Percentiles rank a stretch among this genome's conserved stretches.
Evolutionary conservation across 2,888 invertebrate genomes (phyloP).

Genomic region (Ischnura elegans): DNA sequence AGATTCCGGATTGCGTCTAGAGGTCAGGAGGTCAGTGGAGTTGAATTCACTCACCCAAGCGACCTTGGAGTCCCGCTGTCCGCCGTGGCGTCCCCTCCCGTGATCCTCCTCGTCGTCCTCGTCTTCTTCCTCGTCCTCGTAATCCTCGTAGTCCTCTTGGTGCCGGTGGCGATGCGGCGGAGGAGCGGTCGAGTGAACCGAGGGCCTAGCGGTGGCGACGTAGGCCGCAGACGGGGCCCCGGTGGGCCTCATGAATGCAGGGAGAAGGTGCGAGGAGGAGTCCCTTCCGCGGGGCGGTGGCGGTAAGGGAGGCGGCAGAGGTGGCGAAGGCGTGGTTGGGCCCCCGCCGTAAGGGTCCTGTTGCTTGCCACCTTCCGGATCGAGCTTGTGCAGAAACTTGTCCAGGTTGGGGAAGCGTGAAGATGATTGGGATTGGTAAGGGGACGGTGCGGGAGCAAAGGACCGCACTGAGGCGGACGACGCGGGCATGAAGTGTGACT

Average conservation of each 20-base stretch:
- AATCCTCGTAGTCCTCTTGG: conserved; percentile 52
- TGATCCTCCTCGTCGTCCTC: conserved; percentile 69
- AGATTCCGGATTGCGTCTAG: too few species aligned
- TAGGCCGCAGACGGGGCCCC: not conserved
- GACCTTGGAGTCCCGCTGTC: conserved; percentile 63
- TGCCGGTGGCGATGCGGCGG: not conserved
- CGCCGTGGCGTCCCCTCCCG: conserved; percentile 70
- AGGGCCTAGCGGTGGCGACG: conserved; percentile 35
- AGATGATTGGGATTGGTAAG: not conserved
- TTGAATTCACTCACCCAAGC: conserved; percentile 44
- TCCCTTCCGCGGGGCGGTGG: not conserved
- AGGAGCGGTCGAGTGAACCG: not conserved
- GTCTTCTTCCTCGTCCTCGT: conserved; percentile 68
- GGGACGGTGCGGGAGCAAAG: not conserved
- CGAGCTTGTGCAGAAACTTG: conserved; percentile 34
- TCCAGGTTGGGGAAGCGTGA: conserved; percentile 47
- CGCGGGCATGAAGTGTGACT: conserved; percentile 33
- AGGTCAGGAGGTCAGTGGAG: not conserved
- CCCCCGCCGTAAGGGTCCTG: not conserved
- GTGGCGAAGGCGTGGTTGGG: conserved; percentile 27
- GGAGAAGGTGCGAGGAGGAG: not conserved
- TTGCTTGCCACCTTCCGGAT: conserved; percentile 43
- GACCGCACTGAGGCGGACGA: not conserved
- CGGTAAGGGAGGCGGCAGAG: not conserved
- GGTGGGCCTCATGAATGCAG: conserved; percentile 34